A percentile compares a stretch with the other conserved stretches of the same genome.
phyloP scores from a whole-genome alignment of 2,888 invertebrate genomes.

The Andrena chrysosceles region DNA sequence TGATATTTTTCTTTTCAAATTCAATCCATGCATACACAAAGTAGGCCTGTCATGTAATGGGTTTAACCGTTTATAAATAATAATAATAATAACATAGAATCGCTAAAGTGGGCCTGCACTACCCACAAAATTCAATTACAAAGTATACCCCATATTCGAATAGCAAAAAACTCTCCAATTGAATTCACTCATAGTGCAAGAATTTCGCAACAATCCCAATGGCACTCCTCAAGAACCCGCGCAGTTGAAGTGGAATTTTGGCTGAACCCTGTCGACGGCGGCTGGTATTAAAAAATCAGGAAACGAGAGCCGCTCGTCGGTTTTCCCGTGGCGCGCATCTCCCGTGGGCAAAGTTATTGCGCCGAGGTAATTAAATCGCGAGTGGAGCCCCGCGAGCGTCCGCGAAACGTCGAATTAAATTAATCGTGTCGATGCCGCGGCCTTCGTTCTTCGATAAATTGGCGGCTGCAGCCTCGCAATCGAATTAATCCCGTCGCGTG shows the following conservation, averaged over 20 bases:
- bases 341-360: slow-evolving; percentile 54
- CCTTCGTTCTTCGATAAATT: slow-evolving; percentile 59
- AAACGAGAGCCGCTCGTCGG: neutral
- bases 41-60: no score
- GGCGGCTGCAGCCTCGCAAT: slow-evolving; percentile 33
- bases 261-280: neutral
- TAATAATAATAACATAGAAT: no score
- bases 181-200: no score
- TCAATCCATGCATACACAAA: no score
- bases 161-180: no score
- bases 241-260: slow-evolving; percentile 3
- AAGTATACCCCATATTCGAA: no score
- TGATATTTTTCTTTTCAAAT: no score
- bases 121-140: no score
- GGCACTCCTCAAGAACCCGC: neutral
- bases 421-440: slow-evolving; percentile 54
- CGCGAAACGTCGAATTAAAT: slow-evolving; percentile 66
- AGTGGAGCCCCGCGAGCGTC: slow-evolving; percentile 36
- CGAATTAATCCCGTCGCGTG: slow-evolving; percentile 54
- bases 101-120: no score
- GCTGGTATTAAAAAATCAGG: slow-evolving; percentile 11
- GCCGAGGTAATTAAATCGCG: slow-evolving; percentile 60
- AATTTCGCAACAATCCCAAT: neutral
- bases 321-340: slow-evolving; percentile 9
- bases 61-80: no score